Base-by-base conservation (phyloP, 2,113 vertebrate genomes). In the Dascyllus trimaculatus region DNA sequence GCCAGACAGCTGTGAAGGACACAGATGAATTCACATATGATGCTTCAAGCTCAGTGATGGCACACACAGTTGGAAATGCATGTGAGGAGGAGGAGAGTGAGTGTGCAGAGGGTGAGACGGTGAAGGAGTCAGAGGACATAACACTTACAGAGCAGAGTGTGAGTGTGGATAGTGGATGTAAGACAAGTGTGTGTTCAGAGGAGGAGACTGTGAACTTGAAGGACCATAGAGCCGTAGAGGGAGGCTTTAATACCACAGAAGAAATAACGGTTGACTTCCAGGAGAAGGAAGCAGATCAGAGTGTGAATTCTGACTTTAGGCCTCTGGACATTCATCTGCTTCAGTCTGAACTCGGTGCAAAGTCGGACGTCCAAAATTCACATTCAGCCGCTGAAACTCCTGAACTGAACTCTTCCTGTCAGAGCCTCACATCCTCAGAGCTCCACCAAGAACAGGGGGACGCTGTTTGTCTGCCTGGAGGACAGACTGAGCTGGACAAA, bases 231-330 rank as follows among this genome's bases (percentile, higher is more conserved):
- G n/a, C 25, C 25, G 46, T 51, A 15, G 40, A 49, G n/a, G 38
- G 21, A n/a, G 17, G 5, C 38, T 14, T 32, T 26, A 38, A 22
- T 2, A 3, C 26, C 19, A 10, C 32, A 26, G 21, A 73, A 13
- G 29, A 45, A 75, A 45, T 9, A 15, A 11, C 7, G 4, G n/a
- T 25, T 0, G 1, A 19, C 21, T 43, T 48, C 22, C 72, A 63
- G 61, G 68, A 67, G 43, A 54, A 66, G 8, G 57, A 73, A 11
- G 10, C 14, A 10, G 57, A 75, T 38, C 40, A 22, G 49, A 54
- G 1, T 1, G 11, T 38, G 5, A 54, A 22, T n/a, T 26, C 11
- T 21, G 64, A 22, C 11, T 29, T 68, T 0, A 35, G 26, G 7
- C 4, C 18, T 45, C 6, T 21, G 4, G 65, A 58, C 13, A 0